Evolutionary conservation across 2,797 vertebrate species (phyloP), one percentile per base, ranked within the genome.

Genomic region (Aeoliscus strigatus): DNA sequence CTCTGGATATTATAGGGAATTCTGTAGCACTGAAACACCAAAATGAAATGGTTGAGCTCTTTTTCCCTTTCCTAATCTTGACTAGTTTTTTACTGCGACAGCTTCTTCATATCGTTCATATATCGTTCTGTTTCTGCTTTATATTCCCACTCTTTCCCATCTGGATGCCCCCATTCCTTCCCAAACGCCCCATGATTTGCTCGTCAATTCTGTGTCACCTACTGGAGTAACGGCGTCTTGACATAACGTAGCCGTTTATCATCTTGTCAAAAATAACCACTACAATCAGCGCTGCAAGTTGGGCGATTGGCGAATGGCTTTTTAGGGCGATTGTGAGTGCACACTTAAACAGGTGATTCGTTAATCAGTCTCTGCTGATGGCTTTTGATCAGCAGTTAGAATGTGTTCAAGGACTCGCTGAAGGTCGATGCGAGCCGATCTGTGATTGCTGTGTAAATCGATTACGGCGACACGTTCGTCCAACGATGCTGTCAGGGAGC

Each of bases 361-460:
- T 73, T 74, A 75, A 70, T 71, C 66, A 53, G 39, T 50, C 59
- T 44, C 43, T 32, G 60, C 51, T 59, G 75, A 78, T 61, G 52
- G 48, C 64, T 69, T 71, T 59, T 58, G 77, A 79, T 77, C 67
- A 52, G 60, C 43, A 1, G 17, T 50, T 57, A 67, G 61, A 71
- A 54, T 51, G 59, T 37, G 60, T 36, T 80, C 66, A 84, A 87
- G 81, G 82, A 83, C 74, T 62, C 32, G 42, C 59, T 77, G 67
- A 84, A 84, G 82, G 85, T 84, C 51, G 63, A 49, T 5, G 46
- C 14, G 69, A 71, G 68, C 63, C 55, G 67, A 77, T 78, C 66
- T 75, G 71, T 70, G 75, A 81, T 80, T 75, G 73, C 79, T 68
- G 79, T 77, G 71, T 70, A 82, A 82, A 85, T 84, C 65, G 75